Evolutionary conservation across 2,888 invertebrate species (phyloP), one percentile per base, ranked within the genome.

Genomic region (Drosophila mulleri): DNA sequence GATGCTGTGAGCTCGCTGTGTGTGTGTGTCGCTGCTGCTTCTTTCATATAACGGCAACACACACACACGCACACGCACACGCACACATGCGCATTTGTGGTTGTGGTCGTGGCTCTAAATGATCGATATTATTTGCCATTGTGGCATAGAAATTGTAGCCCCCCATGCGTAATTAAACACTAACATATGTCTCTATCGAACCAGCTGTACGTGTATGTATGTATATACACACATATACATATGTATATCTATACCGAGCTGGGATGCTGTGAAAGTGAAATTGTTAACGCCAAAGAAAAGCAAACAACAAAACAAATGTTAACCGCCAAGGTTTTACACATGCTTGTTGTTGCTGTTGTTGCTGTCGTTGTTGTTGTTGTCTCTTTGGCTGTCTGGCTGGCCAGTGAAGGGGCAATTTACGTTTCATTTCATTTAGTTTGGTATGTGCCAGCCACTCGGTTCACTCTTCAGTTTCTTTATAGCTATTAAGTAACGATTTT

Each of bases 261-360:
- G 56, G 78, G 83, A 82, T 77, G 88, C 85, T 85, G 91, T 91
- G 91, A 91, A 91, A 91, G 91, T 91, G 91, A 91, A 91, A 91
- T 90, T 82, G 75, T 89, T 78, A 66, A 69, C 80, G 67, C 74
- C 65, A 69, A 68, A 76, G 78, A 80, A 78, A 83, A 82, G 79
- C 79, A 89, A 81, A 86, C 68, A 78, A 72, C 75, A 77, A 60
- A 74, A 45, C 23, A 45, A 62, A 68, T 70, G 60, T 44, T 76
- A 76, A 75, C 73, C 65, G 42, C 59, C 76, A 84, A 75, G 89
- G 84, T 89, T 78, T 84, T 48, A 72, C 61, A 59, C 42, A 23
- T 11, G 16, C 9, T 54, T 39, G 23, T 52, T 57, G 39, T 35
- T 60, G 56, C 26, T 68, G 23, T 23, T 69, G 57, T 18, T 57